Conservation (phyloP, 2,113 vertebrate species). For the Pongo abelii region DNA sequence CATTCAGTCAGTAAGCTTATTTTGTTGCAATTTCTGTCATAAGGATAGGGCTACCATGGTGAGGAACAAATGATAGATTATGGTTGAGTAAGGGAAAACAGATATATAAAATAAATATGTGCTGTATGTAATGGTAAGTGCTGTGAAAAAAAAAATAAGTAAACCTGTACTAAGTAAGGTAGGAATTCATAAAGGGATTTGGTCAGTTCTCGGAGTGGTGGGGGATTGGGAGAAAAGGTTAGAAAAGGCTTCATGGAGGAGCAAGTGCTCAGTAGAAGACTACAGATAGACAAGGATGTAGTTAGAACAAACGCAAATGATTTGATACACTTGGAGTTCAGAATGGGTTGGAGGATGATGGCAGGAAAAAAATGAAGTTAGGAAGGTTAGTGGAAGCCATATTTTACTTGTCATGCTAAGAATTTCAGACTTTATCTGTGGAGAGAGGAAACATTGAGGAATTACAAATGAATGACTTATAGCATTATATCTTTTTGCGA, state of each 20-base stretch:
- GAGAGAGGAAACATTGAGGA: not conserved
- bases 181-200: not conserved
- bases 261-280: not conserved
- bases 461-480: not conserved
- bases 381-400: not conserved
- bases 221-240: not conserved
- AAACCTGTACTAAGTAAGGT: not conserved
- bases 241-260: not conserved
- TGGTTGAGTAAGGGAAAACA: not conserved
- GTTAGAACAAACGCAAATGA: not conserved
- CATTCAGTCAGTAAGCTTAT: not conserved
- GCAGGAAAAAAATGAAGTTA: not conserved
- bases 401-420: conserved; percentile 6
- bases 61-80: not conserved
- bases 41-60: not conserved
- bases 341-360: not conserved
- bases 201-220: not conserved
- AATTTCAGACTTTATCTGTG: not conserved
- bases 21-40: not conserved
- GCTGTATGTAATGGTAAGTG: not conserved
- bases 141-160: not conserved
- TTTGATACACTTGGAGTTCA: not conserved
- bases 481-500: not conserved
- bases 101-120: not conserved
- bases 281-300: not conserved